Conservation (phyloP, 1,140 invertebrate species). For the Zelostemma sp. region DNA sequence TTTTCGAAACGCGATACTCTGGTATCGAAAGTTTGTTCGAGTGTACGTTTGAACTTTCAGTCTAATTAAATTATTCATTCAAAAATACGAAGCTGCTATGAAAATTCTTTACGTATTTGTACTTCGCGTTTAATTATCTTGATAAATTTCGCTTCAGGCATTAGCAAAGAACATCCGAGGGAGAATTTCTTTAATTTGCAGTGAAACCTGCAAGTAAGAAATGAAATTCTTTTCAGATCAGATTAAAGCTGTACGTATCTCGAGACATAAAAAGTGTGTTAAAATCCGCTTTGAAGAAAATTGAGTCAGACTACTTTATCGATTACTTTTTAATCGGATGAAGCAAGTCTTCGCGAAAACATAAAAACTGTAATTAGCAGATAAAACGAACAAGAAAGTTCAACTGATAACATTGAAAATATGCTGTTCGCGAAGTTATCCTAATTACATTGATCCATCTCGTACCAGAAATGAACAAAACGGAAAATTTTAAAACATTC, state of each 20-base stretch:
- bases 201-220: neutral
- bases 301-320: conserved; percentile 1
- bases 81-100: neutral
- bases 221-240: conserved; percentile 1
- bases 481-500: too few species aligned
- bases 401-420: neutral
- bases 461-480: too few species aligned
- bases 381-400: neutral
- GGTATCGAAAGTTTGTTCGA: neutral
- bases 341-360: neutral
- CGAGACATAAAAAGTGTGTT: conserved; percentile 1
- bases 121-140: neutral
- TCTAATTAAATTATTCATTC: neutral
- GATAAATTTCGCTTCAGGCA: neutral
- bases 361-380: conserved; percentile 1
- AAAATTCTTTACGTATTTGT: neutral
- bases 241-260: neutral
- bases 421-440: neutral
- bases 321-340: neutral
- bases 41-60: neutral
- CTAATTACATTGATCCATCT: too few species aligned
- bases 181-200: neutral
- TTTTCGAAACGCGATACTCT: neutral
- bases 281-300: neutral
- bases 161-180: neutral